Evolutionary conservation across 2,888 invertebrate genomes (phyloP), one percentile per base, ranked within the genome.

Genomic region (Dasysyrphus albostriatus): DNA sequence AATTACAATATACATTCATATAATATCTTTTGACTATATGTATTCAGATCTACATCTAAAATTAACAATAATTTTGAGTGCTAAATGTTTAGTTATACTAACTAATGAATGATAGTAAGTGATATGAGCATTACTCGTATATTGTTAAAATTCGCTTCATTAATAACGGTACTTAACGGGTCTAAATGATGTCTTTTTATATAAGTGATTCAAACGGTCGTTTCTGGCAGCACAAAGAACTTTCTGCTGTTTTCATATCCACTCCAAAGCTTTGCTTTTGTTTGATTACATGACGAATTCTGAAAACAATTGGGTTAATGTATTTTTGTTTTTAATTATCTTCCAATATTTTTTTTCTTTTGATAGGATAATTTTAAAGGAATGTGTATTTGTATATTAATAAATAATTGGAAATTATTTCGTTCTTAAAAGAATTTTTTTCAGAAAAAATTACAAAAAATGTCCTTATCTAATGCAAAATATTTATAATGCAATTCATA

Each of bases 181-280:
- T 75, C 32, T 74, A 54, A 74, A 70, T 54, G 7, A 70, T 54
- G 7, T 29, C 12, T 72, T 87, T 24, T 87, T 79, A 87, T 58
- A 87, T 79, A 49, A 87, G 61, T 19, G 87, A 87, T 78, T 88
- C 83, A 89, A 80, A 89, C 89, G 61, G 89, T 88, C 74, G 89
- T 89, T 87, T 89, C 89, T 56, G 88, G 88, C 77, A 88, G 85
- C 79, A 88, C 87, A 75, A 79, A 83, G 87, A 87, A 83, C 78
- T 83, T 87, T 87, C 87, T 39, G 82, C 78, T 87, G 78, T 82
- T 83, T 70, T 85, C 88, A 85, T 84, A 83, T 88, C 88, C 88
- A 59, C 88, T 88, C 89, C 89, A 89, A 88, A 88, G 88, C 78
- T 88, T 87, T 87, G 87, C 80, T 82, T 89, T 89, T 82, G 84